These are phyloP conservation scores for Ammodytes dubius DNA, from an alignment of 2,113 vertebrate genomes.

Conservation along the genomic window DNA sequence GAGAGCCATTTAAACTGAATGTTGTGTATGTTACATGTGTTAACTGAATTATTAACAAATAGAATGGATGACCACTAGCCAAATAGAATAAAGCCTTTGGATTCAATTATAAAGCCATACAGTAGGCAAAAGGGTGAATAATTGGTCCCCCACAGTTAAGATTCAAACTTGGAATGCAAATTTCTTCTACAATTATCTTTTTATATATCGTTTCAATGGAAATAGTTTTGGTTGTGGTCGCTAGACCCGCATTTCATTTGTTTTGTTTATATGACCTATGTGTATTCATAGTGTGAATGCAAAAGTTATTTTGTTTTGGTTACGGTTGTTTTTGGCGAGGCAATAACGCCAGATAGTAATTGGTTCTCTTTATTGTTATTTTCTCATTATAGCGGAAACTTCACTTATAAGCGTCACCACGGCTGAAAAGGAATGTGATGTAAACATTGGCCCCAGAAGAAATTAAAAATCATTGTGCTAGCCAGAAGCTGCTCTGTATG, in stretches of 20 bases:
- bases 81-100: not conserved
- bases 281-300: conserved; percentile 9
- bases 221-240: not conserved
- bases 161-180: not conserved
- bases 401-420: conserved; percentile 7
- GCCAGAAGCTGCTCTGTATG: not conserved
- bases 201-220: not conserved
- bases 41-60: not conserved
- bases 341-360: conserved; percentile 10
- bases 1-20: too few species aligned
- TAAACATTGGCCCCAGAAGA: conserved; percentile 20
- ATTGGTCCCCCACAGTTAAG: not conserved
- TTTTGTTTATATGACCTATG: conserved; percentile 17
- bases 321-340: conserved; percentile 1
- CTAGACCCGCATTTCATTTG: conserved; percentile 1
- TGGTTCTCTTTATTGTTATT: conserved; percentile 13
- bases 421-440: conserved; percentile 20
- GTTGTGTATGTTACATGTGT: too few species aligned
- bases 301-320: conserved; percentile 1
- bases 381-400: not conserved
- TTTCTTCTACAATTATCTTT: conserved; percentile 4
- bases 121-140: not conserved
- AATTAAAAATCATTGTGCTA: not conserved
- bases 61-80: not conserved
- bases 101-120: not conserved